Evolutionary conservation across 2,797 vertebrate genomes (phyloP), one percentile per base, ranked within the genome.

Genomic region (Gastrophryne carolinensis): DNA sequence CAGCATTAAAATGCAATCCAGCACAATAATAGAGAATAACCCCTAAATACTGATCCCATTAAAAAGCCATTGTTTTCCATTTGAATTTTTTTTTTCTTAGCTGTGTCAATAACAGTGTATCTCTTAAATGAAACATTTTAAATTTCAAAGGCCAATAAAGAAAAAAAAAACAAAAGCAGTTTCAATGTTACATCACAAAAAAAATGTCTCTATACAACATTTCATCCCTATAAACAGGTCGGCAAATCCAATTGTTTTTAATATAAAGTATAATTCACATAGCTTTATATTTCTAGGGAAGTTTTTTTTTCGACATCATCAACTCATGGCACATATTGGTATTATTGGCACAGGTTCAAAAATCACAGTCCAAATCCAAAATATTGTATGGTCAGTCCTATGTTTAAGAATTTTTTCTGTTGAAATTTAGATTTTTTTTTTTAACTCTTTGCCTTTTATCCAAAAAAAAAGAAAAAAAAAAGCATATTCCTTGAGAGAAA

Each of bases 341-440:
- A 93, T 98, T 94, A 95, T 98, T 97, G 96, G 97, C 96, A 98
- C 95, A 94, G 95, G 94, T 96, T 97, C 96, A 86, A 91, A 91
- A 72, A 92, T 91, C 91, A 88, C 86, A 90, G 90, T 92, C 90
- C 90, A 50, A 64, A 82, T 87, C 88, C 84, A 83, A 77, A 85
- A 81, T 37, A 58, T 37, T 57, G 67, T 79, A 0, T 0, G 47
- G n/a, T 60, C 0, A 72, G 81, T 75, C 61, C 56, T 74, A 56
- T 66, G 9, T 32, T 23, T 79, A 70, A 11, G 44, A 13, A 2
- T 52, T 17, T 65, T 69, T 66, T 69, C 64, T 57, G 12, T 21
- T 57, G 50, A 72, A 58, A 58, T 61, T 10, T 62, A 26, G 21
- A 41, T 77, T 53, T 50, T 57, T 65, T 54, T 24, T n/a, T n/a